Evolutionary conservation across 2,113 vertebrate genomes (phyloP).

Genomic region (Arvicanthis niloticus): DNA sequence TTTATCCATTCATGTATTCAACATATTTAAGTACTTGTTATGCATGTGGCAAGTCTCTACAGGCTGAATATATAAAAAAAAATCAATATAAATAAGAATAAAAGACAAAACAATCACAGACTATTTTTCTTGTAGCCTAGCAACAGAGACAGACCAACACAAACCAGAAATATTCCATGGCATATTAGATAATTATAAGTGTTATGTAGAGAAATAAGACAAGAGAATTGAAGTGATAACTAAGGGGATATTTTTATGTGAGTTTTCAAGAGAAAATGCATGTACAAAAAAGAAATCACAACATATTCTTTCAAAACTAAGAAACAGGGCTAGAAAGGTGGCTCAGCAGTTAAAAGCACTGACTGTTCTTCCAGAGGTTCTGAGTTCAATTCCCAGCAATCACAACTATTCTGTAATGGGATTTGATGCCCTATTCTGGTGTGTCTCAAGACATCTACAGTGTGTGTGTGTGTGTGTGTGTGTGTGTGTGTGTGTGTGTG

Average conservation of each 20-base stretch:
- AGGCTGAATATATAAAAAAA: background rate
- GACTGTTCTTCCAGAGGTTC: no score
- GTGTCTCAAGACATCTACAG: no score
- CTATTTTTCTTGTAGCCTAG: background rate
- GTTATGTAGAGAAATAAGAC: background rate
- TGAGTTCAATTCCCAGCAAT: no score
- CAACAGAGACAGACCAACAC: background rate
- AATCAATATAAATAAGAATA: background rate
- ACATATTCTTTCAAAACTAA: background rate
- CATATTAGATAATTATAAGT: background rate
- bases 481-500: no score
- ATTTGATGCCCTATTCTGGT: no score
- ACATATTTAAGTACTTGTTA: background rate
- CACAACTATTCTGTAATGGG: no score
- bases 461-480: no score
- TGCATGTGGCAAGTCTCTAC: background rate
- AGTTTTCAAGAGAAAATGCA: background rate
- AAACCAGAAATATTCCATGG: background rate
- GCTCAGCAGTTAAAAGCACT: no score
- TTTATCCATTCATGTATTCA: conserved; percentile 40
- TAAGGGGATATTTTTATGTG: background rate
- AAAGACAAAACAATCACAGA: background rate
- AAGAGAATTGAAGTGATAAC: background rate
- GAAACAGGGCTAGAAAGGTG: no score
- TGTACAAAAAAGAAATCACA: background rate